phyloP scores from a whole-genome alignment of 2,113 vertebrate species.

The Myanophis thanlyinensis region DNA sequence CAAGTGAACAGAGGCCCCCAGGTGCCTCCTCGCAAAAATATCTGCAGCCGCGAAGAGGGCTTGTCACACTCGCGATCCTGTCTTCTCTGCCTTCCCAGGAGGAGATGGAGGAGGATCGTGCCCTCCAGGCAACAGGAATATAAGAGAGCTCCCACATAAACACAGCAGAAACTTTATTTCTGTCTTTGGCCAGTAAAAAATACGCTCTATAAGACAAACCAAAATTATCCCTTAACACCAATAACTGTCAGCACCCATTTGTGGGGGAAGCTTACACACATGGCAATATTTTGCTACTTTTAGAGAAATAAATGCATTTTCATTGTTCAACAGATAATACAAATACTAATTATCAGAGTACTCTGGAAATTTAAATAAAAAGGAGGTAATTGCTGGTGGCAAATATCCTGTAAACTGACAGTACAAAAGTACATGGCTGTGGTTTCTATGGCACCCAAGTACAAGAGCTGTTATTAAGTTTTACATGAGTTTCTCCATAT shows the following conservation, averaged over 20 bases:
- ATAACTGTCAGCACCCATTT: not conserved
- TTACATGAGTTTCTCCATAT: not conserved
- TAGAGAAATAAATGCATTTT: not conserved
- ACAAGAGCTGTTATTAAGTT: not conserved
- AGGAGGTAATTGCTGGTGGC: not conserved
- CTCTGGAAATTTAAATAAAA: not conserved
- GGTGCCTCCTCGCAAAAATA: not conserved
- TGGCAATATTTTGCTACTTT: not conserved
- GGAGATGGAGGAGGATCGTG: not conserved
- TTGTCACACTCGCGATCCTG: not conserved
- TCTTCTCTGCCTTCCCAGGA: not conserved
- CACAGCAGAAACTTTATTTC: not conserved
- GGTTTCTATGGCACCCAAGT: not conserved
- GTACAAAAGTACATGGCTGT: not conserved
- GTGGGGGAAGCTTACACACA: not conserved
- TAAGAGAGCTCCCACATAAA: not conserved
- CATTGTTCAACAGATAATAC: not conserved
- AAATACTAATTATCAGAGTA: not conserved
- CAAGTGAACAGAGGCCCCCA: not conserved
- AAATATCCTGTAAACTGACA: not conserved
- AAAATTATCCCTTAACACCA: not conserved
- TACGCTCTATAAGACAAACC: not conserved
- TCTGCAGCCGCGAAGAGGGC: not conserved
- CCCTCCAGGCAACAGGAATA: not conserved
- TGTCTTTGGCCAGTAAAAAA: not conserved